A percentile compares a stretch with the other conserved stretches of the same genome.
Conservation (phyloP, 2,888 invertebrate genomes). For the Eristalis pertinax region DNA sequence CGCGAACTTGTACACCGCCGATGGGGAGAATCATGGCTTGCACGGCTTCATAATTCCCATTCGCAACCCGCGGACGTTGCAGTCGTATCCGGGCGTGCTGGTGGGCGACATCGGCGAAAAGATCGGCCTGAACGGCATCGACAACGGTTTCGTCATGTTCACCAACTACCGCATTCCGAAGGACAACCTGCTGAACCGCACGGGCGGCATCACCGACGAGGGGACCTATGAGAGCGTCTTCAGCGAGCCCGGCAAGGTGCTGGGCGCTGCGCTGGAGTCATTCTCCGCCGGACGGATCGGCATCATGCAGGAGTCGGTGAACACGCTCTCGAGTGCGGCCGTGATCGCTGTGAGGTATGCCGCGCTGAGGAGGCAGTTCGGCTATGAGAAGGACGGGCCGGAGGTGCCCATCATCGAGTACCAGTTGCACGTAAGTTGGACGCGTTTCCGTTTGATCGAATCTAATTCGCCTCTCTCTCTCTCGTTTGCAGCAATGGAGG, state of each 20-base stretch:
- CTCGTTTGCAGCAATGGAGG: conserved; percentile 85
- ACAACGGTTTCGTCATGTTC: conserved; percentile 96
- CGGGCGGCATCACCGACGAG: conserved; percentile 92
- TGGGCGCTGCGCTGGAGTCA: conserved; percentile 92
- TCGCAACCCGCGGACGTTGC: conserved; percentile 88
- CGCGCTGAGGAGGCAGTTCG: conserved; percentile 90
- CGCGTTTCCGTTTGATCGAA: too few species aligned
- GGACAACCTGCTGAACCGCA: conserved; percentile 91
- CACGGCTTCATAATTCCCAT: conserved; percentile 95
- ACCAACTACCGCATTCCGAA: conserved; percentile 93
- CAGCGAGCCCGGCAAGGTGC: conserved; percentile 91
- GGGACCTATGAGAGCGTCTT: conserved; percentile 95
- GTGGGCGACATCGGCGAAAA: conserved; percentile 97
- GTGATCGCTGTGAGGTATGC: conserved; percentile 90
- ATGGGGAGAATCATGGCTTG: conserved; percentile 90
- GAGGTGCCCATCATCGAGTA: conserved; percentile 91
- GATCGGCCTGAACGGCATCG: conserved; percentile 94
- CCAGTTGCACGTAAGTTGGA: conserved; percentile 85
- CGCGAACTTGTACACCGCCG: conserved; percentile 92
- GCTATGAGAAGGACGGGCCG: conserved; percentile 83
- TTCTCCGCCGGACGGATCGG: conserved; percentile 92
- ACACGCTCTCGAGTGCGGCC: conserved; percentile 84
- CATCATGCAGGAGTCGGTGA: conserved; percentile 83
- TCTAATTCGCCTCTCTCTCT: not conserved
- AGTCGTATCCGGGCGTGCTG: conserved; percentile 91